phyloP scores from a whole-genome alignment of 2,888 invertebrate genomes.

The Nineta flava region DNA sequence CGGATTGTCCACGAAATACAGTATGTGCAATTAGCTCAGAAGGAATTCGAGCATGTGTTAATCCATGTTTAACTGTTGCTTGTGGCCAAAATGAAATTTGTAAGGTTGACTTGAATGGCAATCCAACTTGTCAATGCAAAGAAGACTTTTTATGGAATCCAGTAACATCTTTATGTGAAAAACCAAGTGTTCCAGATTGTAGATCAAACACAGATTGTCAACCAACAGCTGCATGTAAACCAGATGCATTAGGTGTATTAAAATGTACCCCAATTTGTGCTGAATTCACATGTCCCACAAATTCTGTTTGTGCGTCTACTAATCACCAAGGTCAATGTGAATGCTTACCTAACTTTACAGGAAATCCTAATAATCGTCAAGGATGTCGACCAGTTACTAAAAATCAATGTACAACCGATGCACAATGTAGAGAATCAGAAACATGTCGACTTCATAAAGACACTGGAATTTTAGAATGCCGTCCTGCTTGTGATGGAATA shows the following conservation, averaged over 20 bases:
- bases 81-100: conserved; percentile 75
- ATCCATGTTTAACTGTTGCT: conserved; percentile 63
- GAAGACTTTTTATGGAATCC: conserved; percentile 73
- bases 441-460: conserved; percentile 44
- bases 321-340: conserved; percentile 66
- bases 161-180: conserved; percentile 63
- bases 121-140: conserved; percentile 65
- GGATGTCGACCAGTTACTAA: conserved; percentile 62
- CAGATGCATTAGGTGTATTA: conserved; percentile 71
- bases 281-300: conserved; percentile 68
- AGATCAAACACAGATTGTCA: conserved; percentile 52
- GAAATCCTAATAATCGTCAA: conserved; percentile 78
- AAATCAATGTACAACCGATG: conserved; percentile 63
- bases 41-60: conserved; percentile 51
- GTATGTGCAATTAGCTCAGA: conserved; percentile 50
- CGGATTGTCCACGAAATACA: conserved; percentile 54
- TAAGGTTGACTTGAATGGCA: conserved; percentile 43
- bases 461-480: conserved; percentile 46
- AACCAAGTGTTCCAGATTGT: conserved; percentile 76
- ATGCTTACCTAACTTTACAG: conserved; percentile 67
- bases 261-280: conserved; percentile 67
- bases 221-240: conserved; percentile 52
- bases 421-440: conserved; percentile 70
- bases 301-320: conserved; percentile 62
- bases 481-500: conserved; percentile 59